These are phyloP conservation scores for Bombus sibiricus DNA, from an alignment of 1,140 invertebrate genomes.

Conservation along the genomic window DNA sequence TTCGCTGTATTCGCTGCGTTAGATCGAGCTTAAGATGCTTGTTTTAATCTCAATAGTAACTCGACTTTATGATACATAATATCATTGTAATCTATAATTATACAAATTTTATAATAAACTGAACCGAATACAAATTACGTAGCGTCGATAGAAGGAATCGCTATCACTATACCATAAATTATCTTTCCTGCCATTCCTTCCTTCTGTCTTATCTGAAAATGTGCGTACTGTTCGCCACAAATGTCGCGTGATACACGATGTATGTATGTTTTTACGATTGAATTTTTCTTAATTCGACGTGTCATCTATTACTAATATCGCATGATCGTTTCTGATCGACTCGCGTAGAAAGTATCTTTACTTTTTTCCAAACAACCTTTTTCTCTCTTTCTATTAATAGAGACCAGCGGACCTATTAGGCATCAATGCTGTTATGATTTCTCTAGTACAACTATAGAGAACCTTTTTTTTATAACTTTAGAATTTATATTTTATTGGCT, in stretches of 20 bases:
- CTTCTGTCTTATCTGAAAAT: slow-evolving; percentile 43
- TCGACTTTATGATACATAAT: no score
- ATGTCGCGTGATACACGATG: slow-evolving; percentile 38
- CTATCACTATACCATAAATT: slow-evolving; percentile 34
- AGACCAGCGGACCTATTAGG: no score
- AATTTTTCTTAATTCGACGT: not conserved
- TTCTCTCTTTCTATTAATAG: no score
- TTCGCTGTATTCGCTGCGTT: not conserved
- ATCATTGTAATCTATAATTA: not conserved
- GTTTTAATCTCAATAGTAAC: not conserved
- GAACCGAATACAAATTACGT: not conserved
- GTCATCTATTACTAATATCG: not conserved
- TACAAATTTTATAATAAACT: not conserved
- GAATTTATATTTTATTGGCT: no score
- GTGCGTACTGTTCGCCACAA: slow-evolving; percentile 11
- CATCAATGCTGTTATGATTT: no score
- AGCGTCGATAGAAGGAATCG: not conserved
- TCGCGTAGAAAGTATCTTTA: not conserved
- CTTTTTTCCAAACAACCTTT: not conserved
- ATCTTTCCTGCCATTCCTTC: slow-evolving; percentile 43
- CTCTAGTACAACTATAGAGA: no score
- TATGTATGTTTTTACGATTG: not conserved
- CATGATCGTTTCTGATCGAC: not conserved
- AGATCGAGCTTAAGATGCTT: not conserved
- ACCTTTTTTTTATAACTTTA: no score